These are phyloP conservation scores for Parthenolecanium corni DNA, from an alignment of 2,888 invertebrate species.

Conservation along the genomic window DNA sequence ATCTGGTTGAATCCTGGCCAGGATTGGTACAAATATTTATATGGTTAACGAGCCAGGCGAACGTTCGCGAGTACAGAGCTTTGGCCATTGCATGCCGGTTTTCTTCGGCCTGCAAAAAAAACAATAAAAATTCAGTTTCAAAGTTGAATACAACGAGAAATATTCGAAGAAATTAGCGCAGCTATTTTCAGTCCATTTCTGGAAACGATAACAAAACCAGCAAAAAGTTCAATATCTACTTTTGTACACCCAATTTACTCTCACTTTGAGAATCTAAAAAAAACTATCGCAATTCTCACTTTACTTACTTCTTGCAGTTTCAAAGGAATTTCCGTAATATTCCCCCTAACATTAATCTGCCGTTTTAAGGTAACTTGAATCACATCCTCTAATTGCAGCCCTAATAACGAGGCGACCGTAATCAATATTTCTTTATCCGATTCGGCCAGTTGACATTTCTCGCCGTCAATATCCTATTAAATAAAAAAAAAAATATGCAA, in stretches of 20 bases:
- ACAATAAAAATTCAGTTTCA: neutral
- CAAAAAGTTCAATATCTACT: too few relatives aligned
- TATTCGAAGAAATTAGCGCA: neutral
- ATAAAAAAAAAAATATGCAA: slow-evolving; percentile 22
- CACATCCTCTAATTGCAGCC: slow-evolving; percentile 60
- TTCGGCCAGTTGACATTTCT: slow-evolving; percentile 61
- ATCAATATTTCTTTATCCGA: slow-evolving; percentile 59
- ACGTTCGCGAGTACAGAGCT: slow-evolving; percentile 76
- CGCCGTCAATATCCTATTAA: slow-evolving; percentile 68
- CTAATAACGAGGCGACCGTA: slow-evolving; percentile 61
- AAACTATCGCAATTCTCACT: too few relatives aligned
- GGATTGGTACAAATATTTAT: slow-evolving; percentile 86
- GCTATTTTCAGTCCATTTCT: too few relatives aligned
- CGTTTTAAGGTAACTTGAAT: slow-evolving; percentile 61
- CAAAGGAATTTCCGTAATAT: slow-evolving; percentile 82
- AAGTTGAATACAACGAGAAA: neutral
- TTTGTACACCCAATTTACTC: too few relatives aligned
- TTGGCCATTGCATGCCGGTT: slow-evolving; percentile 90
- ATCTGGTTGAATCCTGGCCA: slow-evolving; percentile 62
- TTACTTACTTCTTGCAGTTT: slow-evolving; percentile 68
- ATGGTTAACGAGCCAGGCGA: slow-evolving; percentile 84
- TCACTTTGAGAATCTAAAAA: too few relatives aligned
- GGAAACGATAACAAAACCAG: too few relatives aligned
- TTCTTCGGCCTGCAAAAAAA: slow-evolving; percentile 56
- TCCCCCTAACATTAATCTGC: slow-evolving; percentile 84